Evolutionary conservation across 2,113 vertebrate genomes (phyloP).

Genomic region (Haliaeetus leucogaster): DNA sequence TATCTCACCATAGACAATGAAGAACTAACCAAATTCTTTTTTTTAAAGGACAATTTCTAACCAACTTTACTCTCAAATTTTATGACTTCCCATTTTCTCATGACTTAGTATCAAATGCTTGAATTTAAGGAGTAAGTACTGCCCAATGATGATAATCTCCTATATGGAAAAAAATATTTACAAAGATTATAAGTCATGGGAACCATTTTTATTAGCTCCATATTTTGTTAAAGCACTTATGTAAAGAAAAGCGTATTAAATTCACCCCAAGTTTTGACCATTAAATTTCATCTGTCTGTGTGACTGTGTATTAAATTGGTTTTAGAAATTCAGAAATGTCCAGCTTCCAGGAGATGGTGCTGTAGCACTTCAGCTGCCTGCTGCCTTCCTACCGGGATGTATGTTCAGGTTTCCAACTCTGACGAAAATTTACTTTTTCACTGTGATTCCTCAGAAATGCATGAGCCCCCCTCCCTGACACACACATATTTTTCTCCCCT

Average conservation of each 20-base stretch:
- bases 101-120: neutral
- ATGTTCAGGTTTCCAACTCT: neutral
- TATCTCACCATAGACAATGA: neutral
- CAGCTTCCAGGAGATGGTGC: conserved; percentile 63
- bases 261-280: neutral
- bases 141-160: neutral
- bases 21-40: neutral
- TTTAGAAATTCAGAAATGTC: neutral
- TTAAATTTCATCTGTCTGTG: neutral
- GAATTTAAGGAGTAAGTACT: neutral
- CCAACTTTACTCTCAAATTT: neutral
- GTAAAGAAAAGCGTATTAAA: neutral
- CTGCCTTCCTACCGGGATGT: neutral
- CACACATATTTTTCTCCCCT: neutral
- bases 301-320: neutral
- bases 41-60: neutral
- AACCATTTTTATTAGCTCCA: neutral
- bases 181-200: neutral
- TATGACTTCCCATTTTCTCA: neutral
- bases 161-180: neutral
- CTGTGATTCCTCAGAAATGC: neutral
- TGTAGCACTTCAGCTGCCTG: neutral
- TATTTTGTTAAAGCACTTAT: neutral
- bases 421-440: neutral
- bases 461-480: rapidly evolving